Percentiles rank a stretch among this genome's conserved stretches.
These are phyloP conservation scores for Alcis repandata DNA, from an alignment of 2,888 invertebrate genomes.

Conservation along the genomic window DNA sequence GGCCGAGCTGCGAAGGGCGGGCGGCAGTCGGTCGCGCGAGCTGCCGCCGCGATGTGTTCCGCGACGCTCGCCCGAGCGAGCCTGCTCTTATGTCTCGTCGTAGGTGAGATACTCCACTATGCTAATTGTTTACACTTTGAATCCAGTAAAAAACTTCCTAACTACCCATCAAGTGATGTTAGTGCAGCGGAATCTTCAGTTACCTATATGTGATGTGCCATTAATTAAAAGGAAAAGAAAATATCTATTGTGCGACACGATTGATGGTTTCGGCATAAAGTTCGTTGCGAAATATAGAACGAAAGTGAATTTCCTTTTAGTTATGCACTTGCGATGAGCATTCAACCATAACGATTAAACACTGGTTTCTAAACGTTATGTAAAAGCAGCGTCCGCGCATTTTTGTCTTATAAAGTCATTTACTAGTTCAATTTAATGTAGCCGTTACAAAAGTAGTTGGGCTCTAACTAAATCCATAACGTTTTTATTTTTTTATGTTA, in stretches of 20 bases:
- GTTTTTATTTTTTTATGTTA: no score
- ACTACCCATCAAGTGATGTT: neutral
- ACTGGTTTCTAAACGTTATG: neutral
- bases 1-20: slow-evolving; percentile 35
- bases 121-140: no score
- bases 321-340: neutral
- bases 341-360: neutral
- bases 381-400: slow-evolving; percentile 3
- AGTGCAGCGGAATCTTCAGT: neutral
- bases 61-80: slow-evolving; percentile 46
- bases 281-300: neutral
- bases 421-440: no score
- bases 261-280: slow-evolving; percentile 1
- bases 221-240: neutral
- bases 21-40: slow-evolving; percentile 53
- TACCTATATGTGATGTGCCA: neutral
- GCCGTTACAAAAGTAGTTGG: no score
- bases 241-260: slow-evolving; percentile 1
- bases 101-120: slow-evolving; percentile 58
- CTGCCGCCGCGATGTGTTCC: slow-evolving; percentile 46
- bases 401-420: neutral
- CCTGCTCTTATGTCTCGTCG: slow-evolving; percentile 68
- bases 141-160: neutral
- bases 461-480: no score
- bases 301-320: slow-evolving; percentile 4